Percentiles rank a stretch among this genome's conserved stretches.
These are phyloP conservation scores for Napeogenes inachia DNA, from an alignment of 2,888 invertebrate species.

Conservation along the genomic window DNA sequence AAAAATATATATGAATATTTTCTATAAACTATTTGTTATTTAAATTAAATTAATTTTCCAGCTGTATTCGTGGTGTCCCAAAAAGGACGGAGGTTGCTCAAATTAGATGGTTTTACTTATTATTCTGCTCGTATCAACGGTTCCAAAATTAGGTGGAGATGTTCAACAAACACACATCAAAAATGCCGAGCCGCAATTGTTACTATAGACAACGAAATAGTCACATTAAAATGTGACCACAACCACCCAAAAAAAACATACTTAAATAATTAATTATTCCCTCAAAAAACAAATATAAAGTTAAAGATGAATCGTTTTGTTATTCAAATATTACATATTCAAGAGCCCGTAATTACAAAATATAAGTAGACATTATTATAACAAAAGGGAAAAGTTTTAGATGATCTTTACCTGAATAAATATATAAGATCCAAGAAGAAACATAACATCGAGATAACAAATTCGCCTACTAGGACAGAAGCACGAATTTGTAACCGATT, in stretches of 20 bases:
- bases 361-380: no score
- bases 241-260: constrained; percentile 17
- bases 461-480: no score
- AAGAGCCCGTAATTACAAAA: no score
- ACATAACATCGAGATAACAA: no score
- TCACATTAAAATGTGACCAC: constrained; percentile 21
- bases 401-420: no score
- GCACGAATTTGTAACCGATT: no score
- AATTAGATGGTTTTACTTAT: constrained; percentile 31
- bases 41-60: constrained; percentile 23
- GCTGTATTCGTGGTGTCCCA: constrained; percentile 29
- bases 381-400: no score
- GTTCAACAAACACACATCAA: constrained; percentile 29
- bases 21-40: neutral
- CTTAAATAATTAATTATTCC: no score
- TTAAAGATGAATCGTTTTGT: no score
- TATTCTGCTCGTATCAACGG: constrained; percentile 21
- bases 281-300: no score
- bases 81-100: constrained; percentile 30
- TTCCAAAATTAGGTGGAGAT: constrained; percentile 32
- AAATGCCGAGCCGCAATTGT: constrained; percentile 33
- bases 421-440: no score
- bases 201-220: constrained; percentile 26
- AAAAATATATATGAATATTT: neutral
- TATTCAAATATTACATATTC: no score